Base-by-base conservation (phyloP, 1,140 invertebrate species). In the Drosophila pseudoobscura region DNA sequence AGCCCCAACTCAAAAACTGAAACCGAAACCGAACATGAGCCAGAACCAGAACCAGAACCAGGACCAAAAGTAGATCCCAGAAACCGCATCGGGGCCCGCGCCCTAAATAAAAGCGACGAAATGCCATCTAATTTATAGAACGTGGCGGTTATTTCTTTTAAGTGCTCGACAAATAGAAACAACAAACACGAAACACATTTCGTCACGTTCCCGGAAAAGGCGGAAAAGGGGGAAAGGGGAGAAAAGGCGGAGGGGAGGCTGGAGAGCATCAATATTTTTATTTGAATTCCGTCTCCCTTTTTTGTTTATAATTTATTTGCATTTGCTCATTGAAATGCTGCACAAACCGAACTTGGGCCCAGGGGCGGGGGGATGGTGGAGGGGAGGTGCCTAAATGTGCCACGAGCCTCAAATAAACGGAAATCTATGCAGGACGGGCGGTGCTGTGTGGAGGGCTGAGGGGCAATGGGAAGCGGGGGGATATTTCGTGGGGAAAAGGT, bases 241-340 rank as follows among this genome's bases (percentile, higher is more conserved):
- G 20, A 20, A 43, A 20, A 66, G 29, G 35, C 45, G 68, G 20
- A 20, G 20, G 20, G 20, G 20, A 20, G 20, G 29, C 57, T 20
- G 15, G 54, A 77, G 66, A 88, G 75, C 83, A 88, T 79, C 82
- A 87, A 87, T 88, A 88, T 87, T 88, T 78, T 87, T 60, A 69
- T 69, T 69, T 69, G 66, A 57, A 69, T 69, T 63, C 44, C 51
- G 59, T 69, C 62, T 70, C 59, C 63, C 57, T 51, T 65, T 78
- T 82, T 76, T 77, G 63, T 80, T 87, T 87, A 88, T 87, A 87
- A 87, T 87, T 87, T 87, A 87, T 87, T 87, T 87, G 82, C 82
- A 88, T 87, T 87, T 87, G 78, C 82, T 87, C 83, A 87, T 87
- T 87, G 82, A 87, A 87, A 87, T 87, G 82, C 82, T 87, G 82